Evolutionary conservation across 2,797 vertebrate genomes (phyloP).

Genomic region (Oryzias sinensis): DNA sequence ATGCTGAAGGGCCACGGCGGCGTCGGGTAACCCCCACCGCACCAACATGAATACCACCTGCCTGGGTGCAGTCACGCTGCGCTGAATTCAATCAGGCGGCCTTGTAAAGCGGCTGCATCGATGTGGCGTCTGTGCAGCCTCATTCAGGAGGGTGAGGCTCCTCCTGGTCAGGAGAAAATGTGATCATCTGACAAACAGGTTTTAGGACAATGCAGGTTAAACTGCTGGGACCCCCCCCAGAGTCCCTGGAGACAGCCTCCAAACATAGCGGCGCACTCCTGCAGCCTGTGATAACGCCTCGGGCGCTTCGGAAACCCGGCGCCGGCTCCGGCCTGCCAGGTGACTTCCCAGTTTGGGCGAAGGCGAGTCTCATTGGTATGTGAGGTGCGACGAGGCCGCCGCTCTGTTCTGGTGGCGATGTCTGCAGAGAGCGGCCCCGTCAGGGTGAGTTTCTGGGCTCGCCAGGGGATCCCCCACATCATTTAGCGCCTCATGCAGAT

Average conservation of each 20-base stretch:
- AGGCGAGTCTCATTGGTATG: conserved; percentile 55
- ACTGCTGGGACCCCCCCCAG: conserved; percentile 16
- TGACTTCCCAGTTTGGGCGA: conserved; percentile 41
- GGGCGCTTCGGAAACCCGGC: conserved; percentile 26
- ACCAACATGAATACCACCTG: conserved; percentile 38
- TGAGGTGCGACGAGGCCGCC: conserved; percentile 28
- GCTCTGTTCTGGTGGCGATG: conserved; percentile 58
- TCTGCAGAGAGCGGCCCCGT: conserved; percentile 55
- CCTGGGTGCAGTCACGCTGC: conserved; percentile 35
- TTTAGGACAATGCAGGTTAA: conserved; percentile 27
- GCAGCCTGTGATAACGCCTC: conserved; percentile 10
- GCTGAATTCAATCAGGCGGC: conserved; percentile 48
- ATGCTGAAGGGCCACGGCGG: conserved; percentile 13
- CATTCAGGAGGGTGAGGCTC: conserved; percentile 4
- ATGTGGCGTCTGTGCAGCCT: conserved; percentile 16
- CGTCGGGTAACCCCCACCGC: conserved; percentile 26
- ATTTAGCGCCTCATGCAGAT: conserved; percentile 78
- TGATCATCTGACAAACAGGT: conserved; percentile 16
- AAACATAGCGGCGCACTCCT: background rate
- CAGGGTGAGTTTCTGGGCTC: conserved; percentile 64
- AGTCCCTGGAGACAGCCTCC: background rate
- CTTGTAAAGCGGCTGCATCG: conserved; percentile 40
- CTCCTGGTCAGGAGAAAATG: background rate
- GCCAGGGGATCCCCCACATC: conserved; percentile 73
- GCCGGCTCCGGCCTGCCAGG: conserved; percentile 47